These are phyloP conservation scores for Aratinga solstitialis DNA, from an alignment of 2,797 vertebrate genomes.

Conservation along the genomic window DNA sequence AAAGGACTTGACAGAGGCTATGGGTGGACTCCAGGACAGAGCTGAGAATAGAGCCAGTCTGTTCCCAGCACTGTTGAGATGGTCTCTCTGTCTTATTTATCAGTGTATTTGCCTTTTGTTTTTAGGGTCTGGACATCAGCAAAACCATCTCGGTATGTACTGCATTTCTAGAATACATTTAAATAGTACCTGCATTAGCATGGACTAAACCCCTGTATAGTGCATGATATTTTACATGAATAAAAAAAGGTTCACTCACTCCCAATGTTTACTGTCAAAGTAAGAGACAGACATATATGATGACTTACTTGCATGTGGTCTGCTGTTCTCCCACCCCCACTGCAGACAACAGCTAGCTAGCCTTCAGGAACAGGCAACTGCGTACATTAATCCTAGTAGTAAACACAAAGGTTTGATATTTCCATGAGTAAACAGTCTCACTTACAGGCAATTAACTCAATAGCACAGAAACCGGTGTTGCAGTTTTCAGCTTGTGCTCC, in stretches of 20 bases:
- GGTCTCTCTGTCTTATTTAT: not conserved
- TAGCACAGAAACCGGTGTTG: not conserved
- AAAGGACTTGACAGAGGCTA: not conserved
- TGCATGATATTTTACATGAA: not conserved
- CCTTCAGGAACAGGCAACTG: not conserved
- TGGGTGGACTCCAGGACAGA: not conserved
- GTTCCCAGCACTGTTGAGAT: not conserved
- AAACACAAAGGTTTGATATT: not conserved
- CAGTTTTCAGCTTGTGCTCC: not conserved
- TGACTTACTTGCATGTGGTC: not conserved
- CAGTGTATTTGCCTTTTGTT: not conserved
- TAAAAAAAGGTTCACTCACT: not conserved
- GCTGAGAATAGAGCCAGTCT: not conserved
- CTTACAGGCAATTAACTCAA: not conserved
- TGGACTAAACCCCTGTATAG: not conserved
- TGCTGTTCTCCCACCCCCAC: not conserved
- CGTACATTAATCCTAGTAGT: not conserved
- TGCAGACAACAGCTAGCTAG: not conserved
- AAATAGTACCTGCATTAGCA: not conserved
- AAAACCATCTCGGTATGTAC: slow-evolving; percentile 48
- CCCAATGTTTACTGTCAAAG: not conserved
- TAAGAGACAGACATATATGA: not conserved
- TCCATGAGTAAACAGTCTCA: not conserved
- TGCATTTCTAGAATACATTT: not conserved
- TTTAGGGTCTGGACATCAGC: slow-evolving; percentile 1